Percentiles rank a stretch among this genome's conserved stretches.
Evolutionary conservation across 2,797 vertebrate species (phyloP).

Genomic region (Phalanger gymnotis): DNA sequence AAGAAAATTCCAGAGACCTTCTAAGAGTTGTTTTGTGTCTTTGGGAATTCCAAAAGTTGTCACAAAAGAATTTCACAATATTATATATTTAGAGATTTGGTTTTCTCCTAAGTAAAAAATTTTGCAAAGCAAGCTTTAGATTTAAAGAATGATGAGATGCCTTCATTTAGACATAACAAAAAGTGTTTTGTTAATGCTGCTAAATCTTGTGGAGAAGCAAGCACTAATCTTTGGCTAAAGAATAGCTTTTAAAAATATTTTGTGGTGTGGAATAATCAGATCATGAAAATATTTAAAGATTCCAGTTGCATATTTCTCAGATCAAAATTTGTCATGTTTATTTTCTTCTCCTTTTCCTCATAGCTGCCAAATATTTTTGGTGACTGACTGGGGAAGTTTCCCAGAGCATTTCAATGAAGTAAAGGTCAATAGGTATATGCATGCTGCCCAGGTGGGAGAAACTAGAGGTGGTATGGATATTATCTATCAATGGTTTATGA

Average conservation of each 20-base stretch:
- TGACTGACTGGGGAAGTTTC: conserved; percentile 47
- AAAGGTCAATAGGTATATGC: conserved; percentile 5
- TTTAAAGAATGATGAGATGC: conserved; percentile 20
- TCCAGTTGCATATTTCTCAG: conserved; percentile 35
- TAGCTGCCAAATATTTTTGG: conserved; percentile 22
- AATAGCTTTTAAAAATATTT: conserved; percentile 47
- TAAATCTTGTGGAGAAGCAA: conserved; percentile 52
- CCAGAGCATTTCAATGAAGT: conserved; percentile 33
- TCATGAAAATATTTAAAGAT: conserved; percentile 61
- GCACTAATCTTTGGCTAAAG: conserved; percentile 33
- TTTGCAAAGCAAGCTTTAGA: conserved; percentile 32
- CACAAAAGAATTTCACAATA: not conserved
- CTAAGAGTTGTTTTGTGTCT: not conserved
- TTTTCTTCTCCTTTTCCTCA: conserved; percentile 40
- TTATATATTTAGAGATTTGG: not conserved
- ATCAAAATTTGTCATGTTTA: conserved; percentile 18
- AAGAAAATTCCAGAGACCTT: conserved; percentile 28
- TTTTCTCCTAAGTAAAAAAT: not conserved
- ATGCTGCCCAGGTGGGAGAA: not conserved
- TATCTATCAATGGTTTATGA: not conserved
- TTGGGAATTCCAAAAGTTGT: not conserved
- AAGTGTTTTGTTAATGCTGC: conserved; percentile 49
- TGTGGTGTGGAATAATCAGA: conserved; percentile 50
- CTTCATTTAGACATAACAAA: conserved; percentile 24
- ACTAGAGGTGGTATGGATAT: conserved; percentile 3